Evolutionary conservation across 2,888 invertebrate species (phyloP).

Genomic region (Eledone cirrhosa): DNA sequence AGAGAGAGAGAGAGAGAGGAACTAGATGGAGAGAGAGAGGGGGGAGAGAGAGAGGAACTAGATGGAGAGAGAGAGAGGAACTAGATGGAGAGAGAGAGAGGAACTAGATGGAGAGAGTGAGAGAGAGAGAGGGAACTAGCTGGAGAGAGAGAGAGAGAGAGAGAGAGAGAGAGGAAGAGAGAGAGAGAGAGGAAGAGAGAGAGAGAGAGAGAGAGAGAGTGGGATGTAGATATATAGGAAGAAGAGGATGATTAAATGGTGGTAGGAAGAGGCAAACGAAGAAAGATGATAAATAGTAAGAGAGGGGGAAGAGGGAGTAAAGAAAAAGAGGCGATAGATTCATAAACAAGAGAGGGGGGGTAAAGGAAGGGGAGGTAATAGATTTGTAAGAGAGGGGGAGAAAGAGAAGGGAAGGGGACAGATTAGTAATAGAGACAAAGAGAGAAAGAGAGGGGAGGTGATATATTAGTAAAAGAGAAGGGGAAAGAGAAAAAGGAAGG

Average conservation of each 20-base stretch:
- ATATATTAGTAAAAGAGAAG: background rate
- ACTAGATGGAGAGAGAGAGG: no score
- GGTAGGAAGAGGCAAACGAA: background rate
- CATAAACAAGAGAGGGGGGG: background rate
- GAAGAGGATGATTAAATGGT: background rate
- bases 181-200: background rate
- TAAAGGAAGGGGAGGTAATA: background rate
- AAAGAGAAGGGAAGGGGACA: background rate
- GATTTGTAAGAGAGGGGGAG: background rate
- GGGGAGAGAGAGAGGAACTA: no score
- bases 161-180: conserved; percentile 14
- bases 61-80: no score
- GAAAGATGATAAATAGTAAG: background rate
- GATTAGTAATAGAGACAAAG: background rate
- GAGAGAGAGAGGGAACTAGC: background rate
- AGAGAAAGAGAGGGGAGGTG: background rate
- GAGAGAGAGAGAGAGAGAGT: background rate
- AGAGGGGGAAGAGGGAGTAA: background rate
- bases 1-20: no score
- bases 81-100: no score
- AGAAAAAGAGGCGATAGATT: background rate
- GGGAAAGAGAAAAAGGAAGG: no score
- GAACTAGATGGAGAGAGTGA: no score
- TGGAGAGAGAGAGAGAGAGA: conserved; percentile 12
- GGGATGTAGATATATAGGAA: background rate